Base-by-base conservation (phyloP, 2,888 invertebrate genomes). In the Drosophila mulleri region DNA sequence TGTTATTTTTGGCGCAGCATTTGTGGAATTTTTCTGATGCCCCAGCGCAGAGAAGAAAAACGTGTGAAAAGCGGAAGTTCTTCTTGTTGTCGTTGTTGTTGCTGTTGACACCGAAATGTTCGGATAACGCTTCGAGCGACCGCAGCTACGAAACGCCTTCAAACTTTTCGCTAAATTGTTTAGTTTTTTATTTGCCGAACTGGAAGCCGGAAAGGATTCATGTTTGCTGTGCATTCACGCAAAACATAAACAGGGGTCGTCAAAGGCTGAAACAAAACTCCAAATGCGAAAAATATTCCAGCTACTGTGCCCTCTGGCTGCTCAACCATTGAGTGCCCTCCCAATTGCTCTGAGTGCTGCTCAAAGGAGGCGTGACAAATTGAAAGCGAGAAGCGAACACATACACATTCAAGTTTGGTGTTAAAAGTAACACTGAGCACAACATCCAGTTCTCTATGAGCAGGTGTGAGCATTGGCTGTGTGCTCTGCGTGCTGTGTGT, bases 1-100 rank as follows among this genome's bases (percentile, higher is more conserved):
- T 83, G 88, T 82, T 83, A 80, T 83, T 83, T 83, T 79, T 83
- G 80, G 88, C 71, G 80, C 77, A 77, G 71, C 86, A 77, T 83
- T 86, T 86, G 83, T 68, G 80, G 78, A 64, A 83, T 75, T 70
- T 68, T 68, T 63, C 47, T 50, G 42, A 20, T 56, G 47, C 58
- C 44, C n/a, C 56, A 39, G 48, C 48, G 45, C 48, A 37, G 12
- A 18, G 37, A 53, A 61, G 63, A 56, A 80, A 80, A 72, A 54
- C 71, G 83, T 83, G 88, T 73, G 88, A 83, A 88, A 84, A 71
- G 67, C 80, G 86, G 78, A 88, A 82, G 80, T 78, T 61, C 11
- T 78, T 61, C 16, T 48, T 62, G 61, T 29, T 61, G 37, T 50
- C 66, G 56, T 41, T 64, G 44, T 26, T 63, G 29, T 63, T 72